These are phyloP conservation scores for Pristionchus japonicus DNA, from an alignment of 2,888 invertebrate genomes.

Conservation along the genomic window DNA sequence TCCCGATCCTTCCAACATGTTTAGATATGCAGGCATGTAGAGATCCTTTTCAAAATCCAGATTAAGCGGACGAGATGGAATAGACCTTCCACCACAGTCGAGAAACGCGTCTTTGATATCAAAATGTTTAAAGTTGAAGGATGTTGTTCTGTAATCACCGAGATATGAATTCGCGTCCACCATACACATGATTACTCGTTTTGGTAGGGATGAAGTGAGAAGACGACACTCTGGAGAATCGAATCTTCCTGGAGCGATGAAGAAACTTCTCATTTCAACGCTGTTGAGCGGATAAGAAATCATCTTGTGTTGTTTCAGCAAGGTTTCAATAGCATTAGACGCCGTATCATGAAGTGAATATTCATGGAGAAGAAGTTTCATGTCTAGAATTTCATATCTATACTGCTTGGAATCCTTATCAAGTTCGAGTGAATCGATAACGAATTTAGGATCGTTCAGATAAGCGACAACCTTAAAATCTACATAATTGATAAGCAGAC, in stretches of 20 bases:
- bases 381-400: not conserved
- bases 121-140: conserved; percentile 2
- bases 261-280: conserved; percentile 16
- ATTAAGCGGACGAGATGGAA: not conserved
- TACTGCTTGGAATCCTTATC: not conserved
- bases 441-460: conserved; percentile 26
- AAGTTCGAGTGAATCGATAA: not conserved
- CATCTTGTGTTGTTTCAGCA: not conserved
- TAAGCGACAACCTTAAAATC: conserved; percentile 29
- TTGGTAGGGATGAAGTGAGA: not conserved
- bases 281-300: not conserved
- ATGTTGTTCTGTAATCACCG: not conserved
- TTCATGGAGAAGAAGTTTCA: not conserved
- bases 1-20: conserved; percentile 10
- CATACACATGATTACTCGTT: not conserved
- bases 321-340: not conserved
- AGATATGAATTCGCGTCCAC: not conserved
- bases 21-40: not conserved
- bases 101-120: not conserved
- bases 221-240: not conserved
- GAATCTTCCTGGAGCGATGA: not conserved
- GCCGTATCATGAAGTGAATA: not conserved
- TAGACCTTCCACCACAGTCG: not conserved
- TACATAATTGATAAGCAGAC: conserved; percentile 25
- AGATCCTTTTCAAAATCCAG: not conserved